Evolutionary conservation across 2,888 invertebrate species (phyloP), one percentile per base, ranked within the genome.

Genomic region (Meteorus colon): DNA sequence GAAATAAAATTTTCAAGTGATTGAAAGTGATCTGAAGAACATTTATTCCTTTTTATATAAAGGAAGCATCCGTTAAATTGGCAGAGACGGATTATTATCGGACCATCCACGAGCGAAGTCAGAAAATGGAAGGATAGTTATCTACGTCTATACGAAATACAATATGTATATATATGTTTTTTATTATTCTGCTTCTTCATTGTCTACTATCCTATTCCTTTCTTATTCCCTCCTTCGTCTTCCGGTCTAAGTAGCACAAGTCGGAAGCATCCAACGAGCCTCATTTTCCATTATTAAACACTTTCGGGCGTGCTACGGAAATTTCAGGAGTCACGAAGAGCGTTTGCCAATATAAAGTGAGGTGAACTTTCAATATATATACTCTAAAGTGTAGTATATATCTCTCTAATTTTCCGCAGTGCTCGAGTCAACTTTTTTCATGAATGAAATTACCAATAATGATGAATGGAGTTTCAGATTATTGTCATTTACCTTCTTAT

Each of bases 271-370:
- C 66, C 66, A 24, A 5, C 37, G 24, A 27, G 68, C 68, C 51
- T 45, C 48, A 51, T 68, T 68, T 68, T 68, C 48, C 62, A 62
- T 62, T 62, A 62, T 62, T 62, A 62, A 62, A 62, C 62, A 62
- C 62, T 62, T 62, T 62, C 31, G n/a, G 31, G 62, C 62, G 27
- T 62, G 31, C 31, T 27, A 62, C 31, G 62, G 31, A 31, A 62
- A 62, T 29, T 62, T 62, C 62, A 29, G 4, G 29, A 62, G 62
- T 62, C 62, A 62, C 62, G 62, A 62, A 62, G 29, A 62, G 62
- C 62, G 31, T 62, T 62, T 62, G 29, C 31, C 62, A 62, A 62
- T 62, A 29, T 55, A 62, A 62, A 62, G 29, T 31, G 31, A 62
- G 31, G 29, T 62, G 14, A 62, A 62, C 62, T 62, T 55, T 55